Percentiles rank a stretch among this genome's conserved stretches.
Conservation (phyloP, 2,113 vertebrate species). For the Anthoscopus minutus region DNA sequence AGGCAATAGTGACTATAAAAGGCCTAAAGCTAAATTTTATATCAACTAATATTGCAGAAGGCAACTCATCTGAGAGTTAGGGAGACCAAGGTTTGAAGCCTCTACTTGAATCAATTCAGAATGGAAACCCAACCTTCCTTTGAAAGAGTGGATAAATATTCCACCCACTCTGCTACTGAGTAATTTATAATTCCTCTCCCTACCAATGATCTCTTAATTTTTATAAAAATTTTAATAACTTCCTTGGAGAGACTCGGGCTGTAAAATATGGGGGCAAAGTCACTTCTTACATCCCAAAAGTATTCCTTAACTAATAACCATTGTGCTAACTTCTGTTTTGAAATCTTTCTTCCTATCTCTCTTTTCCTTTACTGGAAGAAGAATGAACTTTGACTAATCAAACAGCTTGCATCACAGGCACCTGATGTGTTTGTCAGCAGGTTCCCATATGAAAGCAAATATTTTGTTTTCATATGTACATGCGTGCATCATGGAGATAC, state of each 20-base stretch:
- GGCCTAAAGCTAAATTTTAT: background rate
- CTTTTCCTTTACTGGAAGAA: background rate
- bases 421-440: background rate
- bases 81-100: background rate
- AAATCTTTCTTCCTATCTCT: background rate
- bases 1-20: background rate
- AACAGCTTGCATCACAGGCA: background rate
- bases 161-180: background rate
- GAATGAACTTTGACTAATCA: background rate
- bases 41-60: background rate
- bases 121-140: background rate
- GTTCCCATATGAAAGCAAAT: background rate
- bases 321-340: background rate
- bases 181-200: background rate
- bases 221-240: background rate
- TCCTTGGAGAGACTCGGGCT: background rate
- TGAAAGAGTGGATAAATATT: background rate
- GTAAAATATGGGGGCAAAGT: background rate
- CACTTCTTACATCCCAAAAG: background rate
- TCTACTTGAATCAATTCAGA: background rate
- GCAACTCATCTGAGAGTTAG: background rate
- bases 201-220: background rate
- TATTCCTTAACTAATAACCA: background rate
- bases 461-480: background rate
- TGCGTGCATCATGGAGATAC: background rate